Evolutionary conservation across 2,797 vertebrate genomes (phyloP).

Genomic region (Avahi laniger): DNA sequence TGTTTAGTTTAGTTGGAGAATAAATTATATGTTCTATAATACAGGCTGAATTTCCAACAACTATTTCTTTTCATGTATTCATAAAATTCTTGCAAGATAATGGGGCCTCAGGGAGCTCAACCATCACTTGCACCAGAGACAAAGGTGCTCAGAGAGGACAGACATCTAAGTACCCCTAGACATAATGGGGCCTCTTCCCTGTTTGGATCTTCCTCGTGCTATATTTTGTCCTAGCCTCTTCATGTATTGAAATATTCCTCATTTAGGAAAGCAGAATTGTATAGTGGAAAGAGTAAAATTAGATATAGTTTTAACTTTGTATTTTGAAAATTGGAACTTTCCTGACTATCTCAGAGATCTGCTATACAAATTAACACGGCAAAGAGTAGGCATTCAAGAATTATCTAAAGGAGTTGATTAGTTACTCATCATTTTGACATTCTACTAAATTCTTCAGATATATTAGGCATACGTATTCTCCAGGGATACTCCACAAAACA

Average conservation of each 20-base stretch:
- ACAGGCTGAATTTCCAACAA: background rate
- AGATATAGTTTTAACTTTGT: background rate
- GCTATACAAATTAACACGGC: background rate
- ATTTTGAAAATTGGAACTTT: background rate
- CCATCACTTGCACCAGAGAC: background rate
- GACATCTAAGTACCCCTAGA: background rate
- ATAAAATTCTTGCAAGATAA: background rate
- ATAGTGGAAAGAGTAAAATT: background rate
- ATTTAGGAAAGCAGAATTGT: background rate
- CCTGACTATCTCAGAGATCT: background rate
- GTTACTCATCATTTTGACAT: background rate
- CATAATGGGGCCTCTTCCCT: background rate
- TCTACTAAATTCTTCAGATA: background rate
- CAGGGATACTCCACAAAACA: background rate
- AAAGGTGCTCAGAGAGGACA: background rate
- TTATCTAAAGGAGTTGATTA: background rate
- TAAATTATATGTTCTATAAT: background rate
- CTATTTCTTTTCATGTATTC: background rate
- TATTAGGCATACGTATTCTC: background rate
- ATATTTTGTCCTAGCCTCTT: background rate
- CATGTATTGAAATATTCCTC: background rate
- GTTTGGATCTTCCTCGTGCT: background rate
- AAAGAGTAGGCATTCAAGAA: background rate
- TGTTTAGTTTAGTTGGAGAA: background rate
- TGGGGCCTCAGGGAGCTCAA: background rate